Evolutionary conservation across 2,888 invertebrate species (phyloP).

Genomic region (Agonopterix heracliana): DNA sequence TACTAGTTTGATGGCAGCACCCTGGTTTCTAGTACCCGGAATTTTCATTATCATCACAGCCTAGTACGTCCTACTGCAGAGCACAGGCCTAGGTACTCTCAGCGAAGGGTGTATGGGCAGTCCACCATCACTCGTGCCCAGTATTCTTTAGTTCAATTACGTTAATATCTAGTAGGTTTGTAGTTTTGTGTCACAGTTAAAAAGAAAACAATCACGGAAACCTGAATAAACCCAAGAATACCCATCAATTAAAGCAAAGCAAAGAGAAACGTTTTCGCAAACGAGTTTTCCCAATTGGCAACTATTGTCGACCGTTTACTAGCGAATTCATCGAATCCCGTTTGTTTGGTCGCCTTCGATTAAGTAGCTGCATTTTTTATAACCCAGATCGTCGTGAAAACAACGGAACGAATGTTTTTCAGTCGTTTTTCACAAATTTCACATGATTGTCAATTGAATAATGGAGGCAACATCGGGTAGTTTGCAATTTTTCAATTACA

Average conservation of each 20-base stretch:
- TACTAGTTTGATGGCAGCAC: too few relatives aligned
- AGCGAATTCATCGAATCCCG: slow-evolving; percentile 39
- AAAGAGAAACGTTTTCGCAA: slow-evolving; percentile 23
- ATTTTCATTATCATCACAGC: too few relatives aligned
- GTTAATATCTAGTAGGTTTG: too few relatives aligned
- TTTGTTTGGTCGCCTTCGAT: slow-evolving; percentile 62
- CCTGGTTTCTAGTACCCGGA: too few relatives aligned
- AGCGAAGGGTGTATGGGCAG: too few relatives aligned
- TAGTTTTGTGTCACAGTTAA: too few relatives aligned
- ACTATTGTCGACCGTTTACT: slow-evolving; percentile 50
- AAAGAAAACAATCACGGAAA: too few relatives aligned
- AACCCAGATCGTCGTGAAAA: slow-evolving; percentile 51
- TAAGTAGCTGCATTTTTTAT: slow-evolving; percentile 69
- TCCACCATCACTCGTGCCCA: too few relatives aligned
- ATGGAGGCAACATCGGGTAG: slow-evolving; percentile 52
- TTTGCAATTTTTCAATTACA: slow-evolving; percentile 71
- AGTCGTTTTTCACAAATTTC: slow-evolving; percentile 65
- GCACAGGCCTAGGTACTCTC: too few relatives aligned
- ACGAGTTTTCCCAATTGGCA: slow-evolving; percentile 35
- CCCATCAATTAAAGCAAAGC: background rate
- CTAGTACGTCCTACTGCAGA: too few relatives aligned
- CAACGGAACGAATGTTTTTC: slow-evolving; percentile 60
- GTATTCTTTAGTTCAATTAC: too few relatives aligned
- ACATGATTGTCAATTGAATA: slow-evolving; percentile 70
- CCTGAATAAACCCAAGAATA: too few relatives aligned